Conservation (phyloP, 2,113 vertebrate genomes). For the Artemisiospiza belli region DNA sequence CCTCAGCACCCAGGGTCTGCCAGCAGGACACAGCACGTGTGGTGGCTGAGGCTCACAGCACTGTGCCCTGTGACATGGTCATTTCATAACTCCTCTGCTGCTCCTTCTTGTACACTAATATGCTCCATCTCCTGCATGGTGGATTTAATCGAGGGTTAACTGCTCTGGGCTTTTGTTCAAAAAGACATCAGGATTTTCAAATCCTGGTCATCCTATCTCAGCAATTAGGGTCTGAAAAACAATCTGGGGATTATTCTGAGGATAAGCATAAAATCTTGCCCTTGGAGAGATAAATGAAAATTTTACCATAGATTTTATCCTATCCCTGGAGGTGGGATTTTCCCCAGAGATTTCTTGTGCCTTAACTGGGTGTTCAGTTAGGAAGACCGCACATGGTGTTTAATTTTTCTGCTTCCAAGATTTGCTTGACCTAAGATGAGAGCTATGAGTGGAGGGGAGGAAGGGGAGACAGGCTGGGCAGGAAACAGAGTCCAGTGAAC, state of each 20-base stretch:
- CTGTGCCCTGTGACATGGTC: neutral
- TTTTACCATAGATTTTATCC: neutral
- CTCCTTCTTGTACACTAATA: neutral
- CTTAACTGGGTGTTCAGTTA: neutral
- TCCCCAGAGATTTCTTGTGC: neutral
- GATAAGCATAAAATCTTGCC: neutral
- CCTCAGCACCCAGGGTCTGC: neutral
- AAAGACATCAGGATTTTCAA: neutral
- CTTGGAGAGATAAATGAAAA: neutral
- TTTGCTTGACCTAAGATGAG: neutral
- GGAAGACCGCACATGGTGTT: slow-evolving; percentile 40
- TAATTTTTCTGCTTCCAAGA: slow-evolving; percentile 34
- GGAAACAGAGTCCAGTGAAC: slow-evolving; percentile 59
- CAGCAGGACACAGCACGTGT: neutral
- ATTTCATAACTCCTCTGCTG: neutral
- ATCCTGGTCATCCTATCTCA: neutral
- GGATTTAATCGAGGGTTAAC: neutral
- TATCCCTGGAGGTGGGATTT: neutral
- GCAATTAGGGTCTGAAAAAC: neutral
- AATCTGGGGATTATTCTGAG: neutral
- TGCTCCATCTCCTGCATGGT: neutral
- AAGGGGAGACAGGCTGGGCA: slow-evolving; percentile 43
- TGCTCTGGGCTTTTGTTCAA: neutral
- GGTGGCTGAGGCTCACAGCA: rapidly evolving
- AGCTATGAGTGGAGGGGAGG: slow-evolving; percentile 13